These are phyloP conservation scores for Dryomyza anilis DNA, from an alignment of 2,888 invertebrate species.

Conservation along the genomic window DNA sequence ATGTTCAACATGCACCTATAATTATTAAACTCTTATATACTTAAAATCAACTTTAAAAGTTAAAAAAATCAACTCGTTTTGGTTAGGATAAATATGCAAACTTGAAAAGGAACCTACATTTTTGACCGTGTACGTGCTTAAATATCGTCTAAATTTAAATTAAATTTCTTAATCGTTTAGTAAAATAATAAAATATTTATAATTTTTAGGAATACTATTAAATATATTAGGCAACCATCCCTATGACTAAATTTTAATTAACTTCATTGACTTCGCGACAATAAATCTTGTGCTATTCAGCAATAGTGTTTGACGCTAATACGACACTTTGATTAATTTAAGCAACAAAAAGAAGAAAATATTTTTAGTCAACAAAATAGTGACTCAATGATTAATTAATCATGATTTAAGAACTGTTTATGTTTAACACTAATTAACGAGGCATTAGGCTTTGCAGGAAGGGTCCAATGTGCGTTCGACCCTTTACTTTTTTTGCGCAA, in stretches of 20 bases:
- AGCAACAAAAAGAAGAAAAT: constrained; percentile 43
- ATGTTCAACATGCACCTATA: not conserved
- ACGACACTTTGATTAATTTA: constrained; percentile 53
- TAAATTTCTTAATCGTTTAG: not conserved
- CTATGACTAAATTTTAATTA: not conserved
- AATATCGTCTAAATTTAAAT: not conserved
- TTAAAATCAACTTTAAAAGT: not conserved
- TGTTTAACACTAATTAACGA: constrained; percentile 6
- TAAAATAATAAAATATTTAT: not conserved
- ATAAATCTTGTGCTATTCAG: constrained; percentile 5
- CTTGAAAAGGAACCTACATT: too few species aligned
- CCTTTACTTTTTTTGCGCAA: too few species aligned
- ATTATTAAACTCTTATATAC: not conserved
- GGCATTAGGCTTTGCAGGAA: not conserved
- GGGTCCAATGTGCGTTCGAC: not conserved
- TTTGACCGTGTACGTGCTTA: too few species aligned
- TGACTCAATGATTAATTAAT: constrained; percentile 9
- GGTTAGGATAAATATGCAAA: too few species aligned
- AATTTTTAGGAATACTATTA: not conserved
- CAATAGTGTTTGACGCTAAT: constrained; percentile 33
- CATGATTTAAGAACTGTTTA: constrained; percentile 11
- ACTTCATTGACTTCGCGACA: not conserved
- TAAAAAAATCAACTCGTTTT: too few species aligned
- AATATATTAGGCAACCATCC: not conserved
- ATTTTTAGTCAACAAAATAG: not conserved